Conservation (phyloP, 2,113 vertebrate genomes). For the Malurus elegans region DNA sequence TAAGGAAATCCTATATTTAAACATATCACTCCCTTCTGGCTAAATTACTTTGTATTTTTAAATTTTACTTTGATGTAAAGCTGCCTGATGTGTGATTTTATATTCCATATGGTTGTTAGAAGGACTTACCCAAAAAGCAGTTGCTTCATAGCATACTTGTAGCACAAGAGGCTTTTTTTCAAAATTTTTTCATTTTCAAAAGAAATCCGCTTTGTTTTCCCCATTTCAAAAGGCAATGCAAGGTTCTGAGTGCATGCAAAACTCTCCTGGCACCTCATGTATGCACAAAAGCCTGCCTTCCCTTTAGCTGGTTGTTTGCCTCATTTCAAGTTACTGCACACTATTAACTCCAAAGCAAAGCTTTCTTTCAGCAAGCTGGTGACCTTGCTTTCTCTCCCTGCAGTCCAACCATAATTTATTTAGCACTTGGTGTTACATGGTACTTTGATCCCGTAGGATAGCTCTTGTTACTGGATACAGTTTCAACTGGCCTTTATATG, state of each 20-base stretch:
- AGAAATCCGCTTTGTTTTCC: background rate
- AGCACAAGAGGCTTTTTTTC: background rate
- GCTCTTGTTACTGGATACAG: background rate
- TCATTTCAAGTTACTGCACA: conserved; percentile 12
- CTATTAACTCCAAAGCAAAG: conserved; percentile 36
- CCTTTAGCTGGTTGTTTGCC: background rate
- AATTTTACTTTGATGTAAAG: background rate
- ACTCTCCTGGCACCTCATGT: background rate
- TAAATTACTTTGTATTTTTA: background rate
- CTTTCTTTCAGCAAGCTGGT: background rate
- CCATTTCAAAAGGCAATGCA: background rate
- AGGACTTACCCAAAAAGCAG: background rate
- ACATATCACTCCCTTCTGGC: background rate
- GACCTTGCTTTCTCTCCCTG: background rate
- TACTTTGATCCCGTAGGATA: conserved; percentile 5
- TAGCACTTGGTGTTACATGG: background rate
- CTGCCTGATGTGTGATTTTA: background rate
- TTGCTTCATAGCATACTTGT: background rate
- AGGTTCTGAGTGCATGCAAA: background rate
- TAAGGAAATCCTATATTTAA: background rate
- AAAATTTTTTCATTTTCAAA: background rate
- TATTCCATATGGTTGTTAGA: background rate
- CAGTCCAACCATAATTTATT: conserved; percentile 2
- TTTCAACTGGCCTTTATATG: background rate
- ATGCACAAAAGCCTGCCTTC: background rate